phyloP scores from a whole-genome alignment of 2,113 vertebrate genomes.

The Phoenicopterus ruber region DNA sequence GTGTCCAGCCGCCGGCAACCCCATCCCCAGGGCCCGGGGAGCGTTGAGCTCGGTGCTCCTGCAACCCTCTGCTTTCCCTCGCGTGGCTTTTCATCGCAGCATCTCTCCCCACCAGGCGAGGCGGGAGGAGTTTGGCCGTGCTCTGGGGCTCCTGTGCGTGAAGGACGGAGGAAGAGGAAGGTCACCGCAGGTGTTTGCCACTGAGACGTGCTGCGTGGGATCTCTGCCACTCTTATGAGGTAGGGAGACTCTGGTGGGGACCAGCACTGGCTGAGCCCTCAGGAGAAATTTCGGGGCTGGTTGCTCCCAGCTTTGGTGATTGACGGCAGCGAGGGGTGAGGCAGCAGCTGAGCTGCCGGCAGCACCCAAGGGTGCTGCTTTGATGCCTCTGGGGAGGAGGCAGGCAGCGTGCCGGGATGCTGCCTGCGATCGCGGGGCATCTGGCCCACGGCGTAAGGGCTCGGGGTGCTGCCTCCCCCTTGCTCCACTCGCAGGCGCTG shows the following conservation, averaged over 20 bases:
- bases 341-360: neutral
- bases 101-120: neutral
- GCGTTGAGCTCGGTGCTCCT: neutral
- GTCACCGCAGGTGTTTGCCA: fast-evolving
- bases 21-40: neutral
- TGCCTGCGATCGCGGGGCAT: neutral
- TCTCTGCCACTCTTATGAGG: slow-evolving; percentile 41
- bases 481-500: fast-evolving
- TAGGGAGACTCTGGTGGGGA: neutral
- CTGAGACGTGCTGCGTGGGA: fast-evolving
- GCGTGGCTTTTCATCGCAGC: neutral
- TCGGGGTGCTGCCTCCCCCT: no score
- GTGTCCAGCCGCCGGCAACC: neutral
- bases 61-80: neutral
- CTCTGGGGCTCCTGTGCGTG: fast-evolving
- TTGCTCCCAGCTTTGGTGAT: neutral
- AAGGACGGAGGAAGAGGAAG: neutral
- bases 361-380: neutral
- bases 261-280: neutral
- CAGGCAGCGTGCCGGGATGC: neutral
- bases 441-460: no score
- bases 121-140: neutral
- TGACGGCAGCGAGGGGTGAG: neutral
- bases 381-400: no score
- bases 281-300: neutral